Conservation (phyloP, 2,888 invertebrate species). For the Norana najaformis region DNA sequence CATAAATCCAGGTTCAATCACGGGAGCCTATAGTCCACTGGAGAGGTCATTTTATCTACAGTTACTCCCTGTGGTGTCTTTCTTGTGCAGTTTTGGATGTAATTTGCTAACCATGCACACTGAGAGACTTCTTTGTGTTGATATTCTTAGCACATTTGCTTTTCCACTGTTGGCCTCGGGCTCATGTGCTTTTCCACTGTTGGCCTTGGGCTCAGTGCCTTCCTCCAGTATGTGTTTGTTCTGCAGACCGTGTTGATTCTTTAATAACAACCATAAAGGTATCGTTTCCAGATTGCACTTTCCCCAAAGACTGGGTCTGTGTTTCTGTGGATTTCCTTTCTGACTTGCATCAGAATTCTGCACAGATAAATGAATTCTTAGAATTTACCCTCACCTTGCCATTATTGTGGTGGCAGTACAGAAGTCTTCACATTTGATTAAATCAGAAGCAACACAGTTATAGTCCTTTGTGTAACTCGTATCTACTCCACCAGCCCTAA, state of each 20-base stretch:
- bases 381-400: neutral
- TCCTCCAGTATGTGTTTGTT: neutral
- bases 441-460: no score
- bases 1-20: conserved; percentile 98
- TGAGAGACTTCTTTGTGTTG: neutral
- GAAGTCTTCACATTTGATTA: no score
- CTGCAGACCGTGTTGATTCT: neutral
- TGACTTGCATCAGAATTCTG: no score
- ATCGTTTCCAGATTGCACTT: no score
- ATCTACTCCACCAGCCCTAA: no score
- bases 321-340: no score
- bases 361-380: neutral
- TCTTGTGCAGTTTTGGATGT: neutral
- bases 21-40: conserved; percentile 92
- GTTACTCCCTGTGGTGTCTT: neutral
- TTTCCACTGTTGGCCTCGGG: neutral
- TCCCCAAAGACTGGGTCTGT: no score
- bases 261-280: no score
- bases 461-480: no score
- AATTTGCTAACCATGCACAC: neutral
- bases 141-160: neutral
- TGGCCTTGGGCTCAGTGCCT: neutral
- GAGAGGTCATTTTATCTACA: conserved; percentile 79
- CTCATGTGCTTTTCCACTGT: neutral
- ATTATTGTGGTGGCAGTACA: no score